Percentiles rank a stretch among this genome's conserved stretches.
phyloP scores from a whole-genome alignment of 1,140 invertebrate genomes.

The Euwallacea fornicatus region DNA sequence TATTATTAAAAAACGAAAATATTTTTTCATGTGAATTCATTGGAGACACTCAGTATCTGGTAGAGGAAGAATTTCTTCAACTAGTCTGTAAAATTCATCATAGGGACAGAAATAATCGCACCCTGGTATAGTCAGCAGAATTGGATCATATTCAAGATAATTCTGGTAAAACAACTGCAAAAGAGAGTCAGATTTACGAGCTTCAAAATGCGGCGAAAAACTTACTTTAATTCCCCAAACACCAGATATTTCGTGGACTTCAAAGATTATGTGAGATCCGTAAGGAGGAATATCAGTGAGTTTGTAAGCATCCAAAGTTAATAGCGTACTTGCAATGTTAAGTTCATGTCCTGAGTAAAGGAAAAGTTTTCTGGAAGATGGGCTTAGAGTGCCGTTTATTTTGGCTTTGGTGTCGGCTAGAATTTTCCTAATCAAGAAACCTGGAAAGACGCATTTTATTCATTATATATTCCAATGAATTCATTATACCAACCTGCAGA shows the following conservation, averaged over 20 bases:
- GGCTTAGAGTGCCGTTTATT: conserved; percentile 17
- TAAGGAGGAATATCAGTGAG: conserved; percentile 31
- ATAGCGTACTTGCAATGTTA: conserved; percentile 28
- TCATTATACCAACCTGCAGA: not conserved
- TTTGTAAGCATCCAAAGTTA: conserved; percentile 25
- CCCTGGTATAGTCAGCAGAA: not conserved
- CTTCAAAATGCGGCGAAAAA: not conserved
- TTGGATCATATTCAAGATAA: not conserved
- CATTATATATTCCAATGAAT: not conserved
- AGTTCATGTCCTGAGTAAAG: conserved; percentile 38
- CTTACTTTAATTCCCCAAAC: conserved; percentile 32
- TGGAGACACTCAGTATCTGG: not conserved
- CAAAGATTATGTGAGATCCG: conserved; percentile 31
- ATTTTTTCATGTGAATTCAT: not conserved
- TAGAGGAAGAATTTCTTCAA: conserved; percentile 6
- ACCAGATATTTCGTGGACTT: conserved; percentile 31
- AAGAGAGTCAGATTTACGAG: not conserved
- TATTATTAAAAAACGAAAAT: not conserved
- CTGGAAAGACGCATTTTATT: conserved; percentile 1
- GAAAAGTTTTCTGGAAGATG: conserved; percentile 27
- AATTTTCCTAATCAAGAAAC: conserved; percentile 34
- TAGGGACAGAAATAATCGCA: conserved; percentile 11
- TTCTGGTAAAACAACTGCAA: conserved; percentile 12
- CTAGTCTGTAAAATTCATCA: not conserved
- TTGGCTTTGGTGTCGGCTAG: conserved; percentile 22